Conservation (phyloP, 2,888 invertebrate genomes). For the Coelinius sp. region DNA sequence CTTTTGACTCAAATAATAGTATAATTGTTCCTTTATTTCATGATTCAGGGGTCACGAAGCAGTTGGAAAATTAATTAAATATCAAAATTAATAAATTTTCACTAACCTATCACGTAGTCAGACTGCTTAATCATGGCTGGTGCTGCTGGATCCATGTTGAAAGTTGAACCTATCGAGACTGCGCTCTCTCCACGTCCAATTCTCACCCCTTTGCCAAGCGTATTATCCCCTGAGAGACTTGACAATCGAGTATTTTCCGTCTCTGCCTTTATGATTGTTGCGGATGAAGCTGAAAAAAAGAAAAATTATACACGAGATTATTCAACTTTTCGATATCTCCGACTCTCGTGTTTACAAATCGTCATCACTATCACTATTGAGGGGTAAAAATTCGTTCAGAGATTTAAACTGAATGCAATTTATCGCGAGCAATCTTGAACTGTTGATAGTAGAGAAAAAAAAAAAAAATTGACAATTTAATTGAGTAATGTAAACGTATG, state of each 20-base stretch:
- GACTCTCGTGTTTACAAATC: too few species aligned
- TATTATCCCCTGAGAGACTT: slow-evolving; percentile 60
- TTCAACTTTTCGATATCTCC: background rate
- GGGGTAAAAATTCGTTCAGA: too few species aligned
- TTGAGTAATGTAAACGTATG: background rate
- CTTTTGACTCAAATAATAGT: background rate
- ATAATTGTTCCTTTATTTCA: too few species aligned
- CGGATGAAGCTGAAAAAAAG: slow-evolving; percentile 60
- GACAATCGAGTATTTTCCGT: slow-evolving; percentile 60
- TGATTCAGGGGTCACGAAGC: background rate
- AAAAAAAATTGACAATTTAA: background rate
- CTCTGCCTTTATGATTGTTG: slow-evolving; percentile 61
- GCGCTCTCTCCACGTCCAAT: slow-evolving; percentile 63
- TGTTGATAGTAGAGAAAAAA: background rate
- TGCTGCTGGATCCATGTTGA: slow-evolving; percentile 54
- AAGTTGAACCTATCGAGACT: slow-evolving; percentile 58
- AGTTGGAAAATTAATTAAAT: background rate
- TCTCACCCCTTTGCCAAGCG: slow-evolving; percentile 57
- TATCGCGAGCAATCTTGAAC: too few species aligned
- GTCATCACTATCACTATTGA: background rate
- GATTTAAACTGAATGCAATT: too few species aligned
- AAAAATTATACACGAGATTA: background rate
- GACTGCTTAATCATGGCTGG: slow-evolving; percentile 65
- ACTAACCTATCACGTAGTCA: slow-evolving; percentile 69
- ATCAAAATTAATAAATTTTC: background rate